phyloP scores from a whole-genome alignment of 53 echinoderm and acorn worm genomes.

The Arbacia lixula region DNA sequence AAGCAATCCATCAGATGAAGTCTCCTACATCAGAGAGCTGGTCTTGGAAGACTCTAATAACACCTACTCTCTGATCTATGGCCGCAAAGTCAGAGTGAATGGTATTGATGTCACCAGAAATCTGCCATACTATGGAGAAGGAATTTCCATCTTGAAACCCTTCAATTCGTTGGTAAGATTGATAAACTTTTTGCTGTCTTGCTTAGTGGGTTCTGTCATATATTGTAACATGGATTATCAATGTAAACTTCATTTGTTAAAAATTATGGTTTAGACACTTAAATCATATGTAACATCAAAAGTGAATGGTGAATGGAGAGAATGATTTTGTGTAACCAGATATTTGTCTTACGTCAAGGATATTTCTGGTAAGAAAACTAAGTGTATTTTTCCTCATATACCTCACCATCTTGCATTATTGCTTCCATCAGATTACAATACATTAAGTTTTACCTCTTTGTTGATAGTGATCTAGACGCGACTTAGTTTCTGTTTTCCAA shows the following conservation, averaged over 20 bases:
- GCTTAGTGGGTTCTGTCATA: neutral
- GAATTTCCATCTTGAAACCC: neutral
- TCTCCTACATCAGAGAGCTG: constrained; percentile 70
- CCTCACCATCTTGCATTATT: too few relatives aligned
- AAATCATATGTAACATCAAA: neutral
- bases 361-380: too few relatives aligned
- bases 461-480: too few relatives aligned
- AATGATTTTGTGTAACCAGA: too few relatives aligned
- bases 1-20: constrained; percentile 60
- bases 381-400: too few relatives aligned
- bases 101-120: constrained; percentile 61
- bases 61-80: constrained; percentile 52
- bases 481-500: neutral
- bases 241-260: too few relatives aligned
- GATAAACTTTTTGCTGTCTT: neutral
- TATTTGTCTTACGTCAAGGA: too few relatives aligned
- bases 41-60: constrained; percentile 47
- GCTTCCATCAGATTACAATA: too few relatives aligned
- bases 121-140: constrained; percentile 55
- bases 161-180: constrained; percentile 8
- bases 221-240: too few relatives aligned
- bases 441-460: too few relatives aligned
- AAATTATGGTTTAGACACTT: neutral
- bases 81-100: constrained; percentile 58
- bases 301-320: too few relatives aligned